phyloP scores from a whole-genome alignment of 2,113 vertebrate genomes.

The Nansenia antarctica region DNA sequence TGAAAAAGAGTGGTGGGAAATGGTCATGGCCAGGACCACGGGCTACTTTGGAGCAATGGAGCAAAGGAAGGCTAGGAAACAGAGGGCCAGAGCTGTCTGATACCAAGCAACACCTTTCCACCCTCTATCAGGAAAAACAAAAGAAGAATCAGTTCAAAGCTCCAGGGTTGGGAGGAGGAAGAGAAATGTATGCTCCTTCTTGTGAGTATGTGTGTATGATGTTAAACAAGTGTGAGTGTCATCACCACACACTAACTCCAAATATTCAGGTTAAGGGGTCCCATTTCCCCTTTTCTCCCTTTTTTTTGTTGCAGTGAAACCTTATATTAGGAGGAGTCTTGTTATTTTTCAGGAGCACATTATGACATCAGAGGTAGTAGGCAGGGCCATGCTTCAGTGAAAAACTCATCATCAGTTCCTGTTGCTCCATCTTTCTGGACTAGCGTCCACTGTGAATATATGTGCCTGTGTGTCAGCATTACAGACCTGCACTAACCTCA shows the following conservation, averaged over 20 bases:
- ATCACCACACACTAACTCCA: conserved; percentile 1
- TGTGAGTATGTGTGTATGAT: neutral
- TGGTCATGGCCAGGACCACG: neutral
- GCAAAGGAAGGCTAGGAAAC: neutral
- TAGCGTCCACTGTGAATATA: conserved; percentile 51
- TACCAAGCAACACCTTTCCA: neutral
- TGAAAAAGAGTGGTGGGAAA: neutral
- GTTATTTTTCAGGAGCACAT: conserved; percentile 34
- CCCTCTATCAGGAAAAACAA: neutral
- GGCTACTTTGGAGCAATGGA: neutral
- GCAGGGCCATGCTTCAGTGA: conserved; percentile 26
- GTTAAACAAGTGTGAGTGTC: neutral
- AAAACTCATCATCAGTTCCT: conserved; percentile 52
- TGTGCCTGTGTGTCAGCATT: conserved; percentile 3
- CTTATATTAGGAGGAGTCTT: conserved; percentile 37
- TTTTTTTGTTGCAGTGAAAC: conserved; percentile 29
- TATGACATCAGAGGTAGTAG: conserved; percentile 1
- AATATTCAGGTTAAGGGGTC: neutral
- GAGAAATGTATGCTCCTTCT: no score
- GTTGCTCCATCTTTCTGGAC: conserved; percentile 31
- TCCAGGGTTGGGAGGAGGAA: no score
- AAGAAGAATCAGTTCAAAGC: neutral
- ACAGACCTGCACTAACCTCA: no score
- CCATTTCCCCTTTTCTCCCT: neutral
- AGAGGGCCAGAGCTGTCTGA: neutral